Base-by-base conservation (phyloP, 2,888 invertebrate genomes). In the Dynastes tityus region DNA sequence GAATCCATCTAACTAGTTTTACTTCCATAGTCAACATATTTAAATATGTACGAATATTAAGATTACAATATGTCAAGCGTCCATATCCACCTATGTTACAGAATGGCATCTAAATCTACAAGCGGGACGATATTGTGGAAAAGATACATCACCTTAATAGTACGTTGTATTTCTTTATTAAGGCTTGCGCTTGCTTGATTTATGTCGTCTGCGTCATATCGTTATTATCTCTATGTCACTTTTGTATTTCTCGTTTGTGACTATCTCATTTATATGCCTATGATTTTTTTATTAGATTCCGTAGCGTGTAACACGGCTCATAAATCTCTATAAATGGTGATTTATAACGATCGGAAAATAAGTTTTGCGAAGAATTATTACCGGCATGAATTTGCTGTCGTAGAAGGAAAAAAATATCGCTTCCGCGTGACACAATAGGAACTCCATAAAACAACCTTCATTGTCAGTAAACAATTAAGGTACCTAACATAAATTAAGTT, bases 281-380 rank as follows among this genome's bases (percentile, higher is more conserved):
- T 61, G 67, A 68, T 45, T 49, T 68, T 68, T 68, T 68, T 68
- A 68, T 45, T 45, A 68, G 40, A 68, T 65, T n/a, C 67, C 16
- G 49, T 22, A 27, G 49, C 45, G 67, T 49, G 49, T 45, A 49
- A 49, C 49, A 27, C 13, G 49, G 45, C 22, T 49, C 22, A 68
- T 68, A 49, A 68, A 68, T 68, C 67, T 68, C 37, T 49, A 68
- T 68, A 68, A 68, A 68, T 49, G n/a, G 27, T 68, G 67, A 68
- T 68, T 68, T 68, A 68, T 68, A 68, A 68, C 67, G 67, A 68
- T 68, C 67, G 67, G 67, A 68, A 27, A 68, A 68, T 68, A 68
- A 68, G 67, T 68, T 61, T 68, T 51, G 67, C 49, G 13, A 49
- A 68, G 27, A 68, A 45, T 68, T 68, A 68, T 68, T 68, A 29